Evolutionary conservation across 2,797 vertebrate genomes (phyloP), one percentile per base, ranked within the genome.

Genomic region (Discoglossus pictus): DNA sequence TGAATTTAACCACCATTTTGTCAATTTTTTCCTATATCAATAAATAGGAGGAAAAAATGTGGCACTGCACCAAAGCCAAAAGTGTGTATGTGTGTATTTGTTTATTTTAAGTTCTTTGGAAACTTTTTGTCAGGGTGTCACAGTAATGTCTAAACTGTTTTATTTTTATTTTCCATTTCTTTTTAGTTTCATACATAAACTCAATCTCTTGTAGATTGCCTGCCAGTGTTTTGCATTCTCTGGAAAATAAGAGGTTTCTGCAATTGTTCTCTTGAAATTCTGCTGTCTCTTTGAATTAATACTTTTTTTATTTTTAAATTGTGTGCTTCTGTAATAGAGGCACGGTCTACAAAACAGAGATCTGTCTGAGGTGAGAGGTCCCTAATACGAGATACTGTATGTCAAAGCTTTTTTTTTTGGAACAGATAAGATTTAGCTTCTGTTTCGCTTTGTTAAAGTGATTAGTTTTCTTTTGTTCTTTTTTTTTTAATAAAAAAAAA

Each of bases 1-100:
- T 65, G 76, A 79, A 82, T 60, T 79, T 82, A 76, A 83, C 83
- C 83, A 78, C 83, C 85, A 82, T 85, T 89, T 83, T 86, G 83
- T 86, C 65, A 16, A 78, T 4, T 77, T 68, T 78, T 71, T 70
- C 84, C 63, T 84, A 81, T 83, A 84, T 81, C 82, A 88, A 87
- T 85, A 61, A 78, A 27, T 62, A 20, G 43, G 64, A 83, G 74
- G 78, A 65, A 6, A 48, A 72, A 72, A 43, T 71, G 63, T 71
- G 68, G 59, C 68, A 58, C 52, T 71, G 52, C 68, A 63, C 61
- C 60, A 71, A 64, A 64, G 44, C 47, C 12, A 65, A 46, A 9
- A 59, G 64, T 47, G 23, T 46, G 46, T 18, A 24, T 56, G 39
- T 75, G 79, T 35, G 24, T 47, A 8, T 59, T 63, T 12, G 34